Evolutionary conservation across 1,140 invertebrate species (phyloP).

Genomic region (Scaptomyza graminum): DNA sequence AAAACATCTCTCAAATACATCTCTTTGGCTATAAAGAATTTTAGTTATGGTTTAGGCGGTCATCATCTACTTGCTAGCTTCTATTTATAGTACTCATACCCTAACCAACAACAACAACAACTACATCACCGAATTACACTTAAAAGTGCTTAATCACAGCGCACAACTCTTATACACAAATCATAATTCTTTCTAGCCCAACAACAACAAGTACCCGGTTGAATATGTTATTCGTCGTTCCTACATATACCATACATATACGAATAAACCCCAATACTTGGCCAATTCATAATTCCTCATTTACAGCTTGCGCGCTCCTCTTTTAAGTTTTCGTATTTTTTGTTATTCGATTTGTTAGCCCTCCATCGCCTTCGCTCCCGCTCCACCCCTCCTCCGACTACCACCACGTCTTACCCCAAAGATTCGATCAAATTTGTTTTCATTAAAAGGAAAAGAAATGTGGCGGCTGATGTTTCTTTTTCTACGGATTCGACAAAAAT

Average conservation of each 20-base stretch:
- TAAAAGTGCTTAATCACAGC: constrained; percentile 78
- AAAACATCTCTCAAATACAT: constrained; percentile 44
- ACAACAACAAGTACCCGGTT: neutral
- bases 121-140: constrained; percentile 62
- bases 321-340: constrained; percentile 53
- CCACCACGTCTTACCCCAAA: neutral
- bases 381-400: no score
- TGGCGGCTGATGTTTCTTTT: constrained; percentile 50
- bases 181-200: constrained; percentile 57
- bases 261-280: neutral
- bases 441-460: constrained; percentile 71
- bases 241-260: neutral
- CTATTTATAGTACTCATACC: constrained; percentile 60
- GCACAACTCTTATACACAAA: constrained; percentile 75
- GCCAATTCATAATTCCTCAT: constrained; percentile 33
- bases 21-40: constrained; percentile 67
- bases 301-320: constrained; percentile 36
- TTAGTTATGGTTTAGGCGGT: constrained; percentile 75
- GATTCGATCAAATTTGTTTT: constrained; percentile 56
- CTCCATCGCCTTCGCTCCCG: no score
- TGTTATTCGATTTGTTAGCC: constrained; percentile 41
- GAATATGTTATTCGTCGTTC: no score
- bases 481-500: constrained; percentile 43
- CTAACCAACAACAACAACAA: neutral
- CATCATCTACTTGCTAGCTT: constrained; percentile 31